Percentiles rank a stretch among this genome's conserved stretches.
Conservation (phyloP, 2,888 invertebrate genomes). For the Keiferia lycopersicella region DNA sequence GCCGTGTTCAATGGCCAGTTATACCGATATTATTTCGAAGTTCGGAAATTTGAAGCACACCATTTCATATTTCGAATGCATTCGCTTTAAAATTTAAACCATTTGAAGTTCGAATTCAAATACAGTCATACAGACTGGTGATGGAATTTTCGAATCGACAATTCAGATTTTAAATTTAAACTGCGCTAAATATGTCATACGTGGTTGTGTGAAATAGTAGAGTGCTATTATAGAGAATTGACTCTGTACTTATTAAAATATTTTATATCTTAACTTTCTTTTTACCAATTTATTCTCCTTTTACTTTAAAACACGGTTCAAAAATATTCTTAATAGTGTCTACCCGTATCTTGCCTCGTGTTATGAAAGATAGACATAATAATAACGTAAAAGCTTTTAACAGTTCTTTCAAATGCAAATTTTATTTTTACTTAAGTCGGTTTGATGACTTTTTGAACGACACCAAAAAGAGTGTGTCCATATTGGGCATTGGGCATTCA, state of each 20-base stretch:
- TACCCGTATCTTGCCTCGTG: neutral
- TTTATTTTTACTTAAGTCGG: slow-evolving; percentile 17
- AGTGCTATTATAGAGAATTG: neutral
- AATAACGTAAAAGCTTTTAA: slow-evolving; percentile 17
- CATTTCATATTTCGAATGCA: slow-evolving; percentile 30
- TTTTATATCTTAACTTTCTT: no score
- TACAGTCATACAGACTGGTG: slow-evolving; percentile 29
- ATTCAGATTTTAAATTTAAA: slow-evolving; percentile 14
- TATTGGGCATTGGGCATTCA: neutral
- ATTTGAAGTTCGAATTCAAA: slow-evolving; percentile 31
- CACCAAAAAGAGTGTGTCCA: neutral
- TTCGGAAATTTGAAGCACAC: slow-evolving; percentile 31
- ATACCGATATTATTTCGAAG: slow-evolving; percentile 30
- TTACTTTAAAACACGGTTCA: no score
- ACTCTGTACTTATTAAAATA: neutral
- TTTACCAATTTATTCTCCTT: no score
- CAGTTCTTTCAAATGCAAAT: slow-evolving; percentile 20
- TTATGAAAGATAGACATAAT: slow-evolving; percentile 1
- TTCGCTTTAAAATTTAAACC: slow-evolving; percentile 28
- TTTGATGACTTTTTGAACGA: slow-evolving; percentile 10
- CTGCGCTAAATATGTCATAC: neutral
- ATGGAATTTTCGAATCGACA: slow-evolving; percentile 16
- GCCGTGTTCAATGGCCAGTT: slow-evolving; percentile 54
- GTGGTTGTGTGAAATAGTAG: neutral
- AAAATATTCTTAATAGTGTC: no score